These are phyloP conservation scores for Margaritifera margaritifera DNA, from an alignment of 2,888 invertebrate species.

Conservation along the genomic window DNA sequence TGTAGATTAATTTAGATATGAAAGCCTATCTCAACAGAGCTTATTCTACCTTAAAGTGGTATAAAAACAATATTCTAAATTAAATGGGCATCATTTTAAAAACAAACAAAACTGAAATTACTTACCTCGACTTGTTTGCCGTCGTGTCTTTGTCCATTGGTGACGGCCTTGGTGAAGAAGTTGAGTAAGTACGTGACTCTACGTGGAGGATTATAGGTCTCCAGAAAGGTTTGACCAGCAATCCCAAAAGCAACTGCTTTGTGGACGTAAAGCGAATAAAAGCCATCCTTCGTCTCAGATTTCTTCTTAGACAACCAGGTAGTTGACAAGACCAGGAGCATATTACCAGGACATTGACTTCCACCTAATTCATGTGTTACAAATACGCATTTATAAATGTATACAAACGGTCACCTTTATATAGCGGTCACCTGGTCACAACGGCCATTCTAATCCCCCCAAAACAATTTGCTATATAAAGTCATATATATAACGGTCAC, in stretches of 20 bases:
- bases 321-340: constrained; percentile 37
- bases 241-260: constrained; percentile 35
- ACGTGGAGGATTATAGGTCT: constrained; percentile 32
- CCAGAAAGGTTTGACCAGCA: constrained; percentile 29
- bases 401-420: too few species aligned
- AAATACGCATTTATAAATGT: too few species aligned
- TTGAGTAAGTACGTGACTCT: constrained; percentile 40
- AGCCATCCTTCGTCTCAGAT: constrained; percentile 5
- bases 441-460: too few species aligned
- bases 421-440: too few species aligned
- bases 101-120: too few species aligned
- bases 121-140: constrained; percentile 27
- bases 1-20: too few species aligned
- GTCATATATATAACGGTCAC: too few species aligned
- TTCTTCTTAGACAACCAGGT: constrained; percentile 29
- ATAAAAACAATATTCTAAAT: too few species aligned
- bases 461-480: too few species aligned
- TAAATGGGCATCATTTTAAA: too few species aligned
- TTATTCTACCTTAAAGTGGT: too few species aligned
- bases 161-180: constrained; percentile 27
- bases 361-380: constrained; percentile 13
- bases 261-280: constrained; percentile 29
- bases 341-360: constrained; percentile 33
- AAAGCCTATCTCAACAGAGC: too few species aligned
- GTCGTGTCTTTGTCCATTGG: constrained; percentile 20